Evolutionary conservation across 1,140 invertebrate species (phyloP), one percentile per base, ranked within the genome.

Genomic region (Chironomus striatipennis): DNA sequence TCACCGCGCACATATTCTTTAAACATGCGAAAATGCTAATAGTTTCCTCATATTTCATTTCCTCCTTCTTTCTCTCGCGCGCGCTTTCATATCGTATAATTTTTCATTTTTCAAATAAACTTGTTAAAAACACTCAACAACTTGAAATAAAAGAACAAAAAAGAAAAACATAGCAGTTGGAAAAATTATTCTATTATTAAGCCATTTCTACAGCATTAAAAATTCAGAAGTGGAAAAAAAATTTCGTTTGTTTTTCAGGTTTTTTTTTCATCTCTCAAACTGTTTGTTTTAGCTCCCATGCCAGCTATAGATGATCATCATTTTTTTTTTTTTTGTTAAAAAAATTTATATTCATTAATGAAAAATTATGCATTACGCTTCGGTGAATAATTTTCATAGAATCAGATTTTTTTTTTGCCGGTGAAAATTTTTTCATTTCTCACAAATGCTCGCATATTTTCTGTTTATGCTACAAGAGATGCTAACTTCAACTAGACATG

Each of bases 111-210:
- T 57, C 47, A 57, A 57, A 57, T 57, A 57, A 15, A 57, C 9
- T 12, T 57, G 47, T 57, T 57, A 57, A 57, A 57, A 57, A 57
- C 47, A 57, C 12, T 57, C n/a, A 57, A 15, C 47, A 15, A 57
- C 12, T 57, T 10, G 15, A 47, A 47, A 34, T 34, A 34, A 34
- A n/a, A 57, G 12, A 57, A n/a, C n/a, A n/a, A 57, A n/a, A 47
- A 47, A 47, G 43, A 47, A 47, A 47, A n/a, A 34, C 24, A 34
- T 34, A 34, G 24, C 24, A 34, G 24, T 34, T 34, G 24, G 47
- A 57, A 57, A 57, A 57, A 57, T 57, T 57, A 57, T 57, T 57
- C 12, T 57, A 57, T 57, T 57, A 57, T 57, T n/a, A n/a, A 57
- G 12, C 47, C 8, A 57, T 57, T 57, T 57, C 47, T 57, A 57